phyloP scores from a whole-genome alignment of 2,888 invertebrate genomes.

The Drosophila rellima region DNA sequence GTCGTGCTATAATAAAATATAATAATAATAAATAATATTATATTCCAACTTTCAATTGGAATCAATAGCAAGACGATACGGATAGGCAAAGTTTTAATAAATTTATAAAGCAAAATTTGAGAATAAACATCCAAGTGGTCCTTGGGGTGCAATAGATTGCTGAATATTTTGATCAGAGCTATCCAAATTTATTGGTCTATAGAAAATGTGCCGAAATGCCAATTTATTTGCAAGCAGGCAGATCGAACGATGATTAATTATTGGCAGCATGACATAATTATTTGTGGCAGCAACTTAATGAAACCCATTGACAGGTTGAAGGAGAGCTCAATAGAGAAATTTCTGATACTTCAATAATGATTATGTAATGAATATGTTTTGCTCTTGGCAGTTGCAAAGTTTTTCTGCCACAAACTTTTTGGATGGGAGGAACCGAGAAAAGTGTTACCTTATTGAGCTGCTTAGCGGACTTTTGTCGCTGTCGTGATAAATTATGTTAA shows the following conservation, averaged over 20 bases:
- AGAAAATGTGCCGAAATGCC: slow-evolving; percentile 37
- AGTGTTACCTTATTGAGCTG: slow-evolving; percentile 80
- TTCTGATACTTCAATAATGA: slow-evolving; percentile 43
- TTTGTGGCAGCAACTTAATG: slow-evolving; percentile 48
- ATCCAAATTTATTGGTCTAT: not conserved
- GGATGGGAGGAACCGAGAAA: slow-evolving; percentile 37
- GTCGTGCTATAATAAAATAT: too few species aligned
- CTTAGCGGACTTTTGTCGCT: slow-evolving; percentile 60
- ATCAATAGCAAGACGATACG: not conserved
- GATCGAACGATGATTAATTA: slow-evolving; percentile 74
- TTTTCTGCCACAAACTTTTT: slow-evolving; percentile 38
- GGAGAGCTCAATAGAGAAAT: slow-evolving; percentile 21
- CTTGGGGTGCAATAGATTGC: slow-evolving; percentile 53
- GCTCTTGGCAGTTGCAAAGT: slow-evolving; percentile 24
- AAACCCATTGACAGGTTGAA: slow-evolving; percentile 57
- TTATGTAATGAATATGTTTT: slow-evolving; percentile 77
- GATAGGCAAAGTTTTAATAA: not conserved
- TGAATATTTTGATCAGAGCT: slow-evolving; percentile 34
- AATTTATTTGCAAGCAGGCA: slow-evolving; percentile 60
- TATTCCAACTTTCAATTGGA: not conserved
- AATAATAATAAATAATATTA: not conserved
- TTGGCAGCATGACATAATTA: slow-evolving; percentile 71
- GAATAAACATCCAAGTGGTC: slow-evolving; percentile 51
- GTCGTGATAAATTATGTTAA: slow-evolving; percentile 82
- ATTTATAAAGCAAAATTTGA: not conserved